phyloP scores from a whole-genome alignment of 2,113 vertebrate species.

The Phalacrocorax carbo region DNA sequence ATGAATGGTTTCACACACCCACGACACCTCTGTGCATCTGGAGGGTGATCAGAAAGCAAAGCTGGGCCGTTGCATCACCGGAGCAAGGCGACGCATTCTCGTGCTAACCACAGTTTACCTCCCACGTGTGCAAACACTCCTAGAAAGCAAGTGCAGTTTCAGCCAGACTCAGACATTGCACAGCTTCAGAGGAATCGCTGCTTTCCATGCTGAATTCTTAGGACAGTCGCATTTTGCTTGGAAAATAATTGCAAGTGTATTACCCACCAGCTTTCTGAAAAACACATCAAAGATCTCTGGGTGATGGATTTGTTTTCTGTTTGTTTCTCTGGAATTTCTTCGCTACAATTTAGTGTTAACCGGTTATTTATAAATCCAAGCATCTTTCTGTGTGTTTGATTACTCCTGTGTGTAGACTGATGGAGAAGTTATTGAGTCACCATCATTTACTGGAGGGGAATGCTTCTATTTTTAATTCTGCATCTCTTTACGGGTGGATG shows the following conservation, averaged over 20 bases:
- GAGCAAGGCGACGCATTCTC: not conserved
- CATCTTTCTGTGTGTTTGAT: not conserved
- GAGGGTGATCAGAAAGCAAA: not conserved
- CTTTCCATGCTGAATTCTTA: not conserved
- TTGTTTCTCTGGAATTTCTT: not conserved
- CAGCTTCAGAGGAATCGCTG: not conserved
- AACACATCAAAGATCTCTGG: not conserved
- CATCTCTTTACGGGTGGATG: not conserved
- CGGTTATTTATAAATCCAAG: not conserved
- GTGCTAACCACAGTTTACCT: not conserved
- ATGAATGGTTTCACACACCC: not conserved
- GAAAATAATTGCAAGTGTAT: not conserved
- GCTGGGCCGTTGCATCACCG: not conserved
- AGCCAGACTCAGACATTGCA: not conserved
- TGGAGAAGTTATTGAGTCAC: not conserved
- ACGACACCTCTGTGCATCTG: fast-evolving
- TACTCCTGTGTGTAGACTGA: not conserved
- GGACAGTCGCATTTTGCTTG: not conserved
- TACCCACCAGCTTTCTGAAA: not conserved
- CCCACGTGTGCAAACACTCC: not conserved
- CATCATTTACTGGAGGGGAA: not conserved
- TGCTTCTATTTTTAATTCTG: not conserved
- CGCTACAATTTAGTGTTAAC: not conserved
- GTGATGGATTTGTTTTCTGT: not conserved
- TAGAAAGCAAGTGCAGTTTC: not conserved